Base-by-base conservation (phyloP, 2,888 invertebrate species). In the Microchrysa polita region DNA sequence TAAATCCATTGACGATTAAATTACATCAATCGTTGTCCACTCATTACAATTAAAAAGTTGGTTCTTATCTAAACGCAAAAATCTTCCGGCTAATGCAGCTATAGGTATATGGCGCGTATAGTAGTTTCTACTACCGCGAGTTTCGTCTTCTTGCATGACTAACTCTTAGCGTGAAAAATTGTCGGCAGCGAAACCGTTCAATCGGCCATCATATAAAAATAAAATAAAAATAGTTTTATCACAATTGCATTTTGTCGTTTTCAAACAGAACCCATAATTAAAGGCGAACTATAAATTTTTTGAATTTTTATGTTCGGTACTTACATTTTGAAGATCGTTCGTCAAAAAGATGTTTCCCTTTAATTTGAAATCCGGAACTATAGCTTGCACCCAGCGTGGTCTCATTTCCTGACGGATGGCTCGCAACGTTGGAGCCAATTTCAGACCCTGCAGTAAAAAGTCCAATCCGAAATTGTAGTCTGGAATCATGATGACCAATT, bases 261-360 rank as follows among this genome's bases (percentile, higher is more conserved):
- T 34, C 27, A 34, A n/a, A 34, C 27, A 34, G 2, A 34, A 2
- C 27, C 27, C 7, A 2, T 34, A 34, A 34, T 34, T 7, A 9
- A 44, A 9, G 18, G n/a, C 18, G 18, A 10, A 52, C n/a, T 52
- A 5, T 34, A 34, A 2, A 34, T 34, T 34, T 34, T 34, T 7
- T n/a, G n/a, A n/a, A n/a, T 34, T 34, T 34, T 10, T 16, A 60
- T 9, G 14, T 20, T 20, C 60, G 52, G 48, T 73, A 79, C 86
- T 87, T 86, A 94, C 94, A 89, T 91, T 91, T 83, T 93, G 93
- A 76, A 95, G 86, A 80, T 92, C 91, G 69, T 92, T 90, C n/a
- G 94, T 94, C 67, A 95, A 86, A 65, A 91, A 90, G 77, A 94
- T 90, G 79, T 92, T 92, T 61, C 94, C 94, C 76, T 92, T 91